Evolutionary conservation across 2,888 invertebrate species (phyloP), one percentile per base, ranked within the genome.

Genomic region (Dioctria rufipes): DNA sequence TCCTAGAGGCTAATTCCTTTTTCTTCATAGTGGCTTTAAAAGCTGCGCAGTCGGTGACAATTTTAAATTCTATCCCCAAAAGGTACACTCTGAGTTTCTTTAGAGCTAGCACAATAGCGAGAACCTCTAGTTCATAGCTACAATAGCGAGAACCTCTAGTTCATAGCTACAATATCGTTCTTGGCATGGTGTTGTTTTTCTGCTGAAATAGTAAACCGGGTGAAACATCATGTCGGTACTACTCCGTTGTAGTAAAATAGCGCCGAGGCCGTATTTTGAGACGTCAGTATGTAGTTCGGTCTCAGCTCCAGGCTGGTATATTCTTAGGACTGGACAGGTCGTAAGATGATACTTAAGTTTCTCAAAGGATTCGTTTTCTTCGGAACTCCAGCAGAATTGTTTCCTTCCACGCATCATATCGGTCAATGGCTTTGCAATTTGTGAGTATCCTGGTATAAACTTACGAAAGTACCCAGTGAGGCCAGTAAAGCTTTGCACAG

Each of bases 41-140:
- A 25, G 25, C 25, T 25, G 25, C 78, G 69, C 86, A 87, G 81
- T 87, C 86, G 0, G 85, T 86, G 5, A 86, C 82, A 49, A 86
- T 85, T 67, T 84, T 86, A 60, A 86, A 86, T 40, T 82, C 75
- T 13, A 69, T 78, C 1, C 85, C 86, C 6, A 87, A 51, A 3
- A 87, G 61, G 80, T 87, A 88, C 0, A 86, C 83, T 8, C 86
- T 78, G 80, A 81, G 25, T 25, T 25, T 25, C 25, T 25, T 25
- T 25, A 25, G 2, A 25, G 25, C 25, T 25, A 25, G 1, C 3
- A 83, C 58, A 3, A 84, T 65, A 0, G 83, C 84, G 9, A 83
- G 42, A 0, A 83, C 83, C 43, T 84, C 82, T 1, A n/a, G n/a
- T n/a, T n/a, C n/a, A n/a, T n/a, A n/a, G n/a, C n/a, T n/a, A n/a